Conservation (phyloP, 2,797 vertebrate genomes). For the Myotis pilosus region DNA sequence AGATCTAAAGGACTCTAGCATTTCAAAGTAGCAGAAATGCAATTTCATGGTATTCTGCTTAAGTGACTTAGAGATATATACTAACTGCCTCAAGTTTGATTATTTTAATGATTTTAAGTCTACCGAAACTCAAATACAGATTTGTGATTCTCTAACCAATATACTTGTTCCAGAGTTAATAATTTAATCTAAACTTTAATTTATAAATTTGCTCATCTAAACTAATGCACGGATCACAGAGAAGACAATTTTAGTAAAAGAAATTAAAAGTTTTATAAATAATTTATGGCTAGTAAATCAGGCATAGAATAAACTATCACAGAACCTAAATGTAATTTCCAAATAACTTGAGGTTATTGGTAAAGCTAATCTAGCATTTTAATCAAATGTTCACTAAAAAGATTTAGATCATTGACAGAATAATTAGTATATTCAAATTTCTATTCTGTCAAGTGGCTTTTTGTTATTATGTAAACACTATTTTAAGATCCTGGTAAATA, state of each 20-base stretch:
- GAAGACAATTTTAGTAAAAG: slow-evolving; percentile 20
- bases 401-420: slow-evolving; percentile 25
- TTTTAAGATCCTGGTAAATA: not conserved
- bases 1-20: slow-evolving; percentile 66
- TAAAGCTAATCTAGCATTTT: slow-evolving; percentile 40
- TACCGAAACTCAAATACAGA: slow-evolving; percentile 68
- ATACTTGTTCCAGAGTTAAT: slow-evolving; percentile 67
- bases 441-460: not conserved
- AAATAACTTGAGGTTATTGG: slow-evolving; percentile 36
- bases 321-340: slow-evolving; percentile 35
- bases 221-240: slow-evolving; percentile 59
- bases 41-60: slow-evolving; percentile 81
- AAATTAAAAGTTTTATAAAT: slow-evolving; percentile 64
- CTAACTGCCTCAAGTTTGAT: slow-evolving; percentile 76
- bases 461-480: not conserved
- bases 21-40: slow-evolving; percentile 75
- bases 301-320: not conserved
- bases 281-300: slow-evolving; percentile 48
- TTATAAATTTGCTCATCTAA: slow-evolving; percentile 66
- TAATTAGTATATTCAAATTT: slow-evolving; percentile 18
- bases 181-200: slow-evolving; percentile 69
- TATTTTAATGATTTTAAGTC: slow-evolving; percentile 79
- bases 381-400: slow-evolving; percentile 56
- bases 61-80: slow-evolving; percentile 75
- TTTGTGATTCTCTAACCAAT: slow-evolving; percentile 75